Evolutionary conservation across 2,797 vertebrate genomes (phyloP).

Genomic region (Arctocebus calabarensis): DNA sequence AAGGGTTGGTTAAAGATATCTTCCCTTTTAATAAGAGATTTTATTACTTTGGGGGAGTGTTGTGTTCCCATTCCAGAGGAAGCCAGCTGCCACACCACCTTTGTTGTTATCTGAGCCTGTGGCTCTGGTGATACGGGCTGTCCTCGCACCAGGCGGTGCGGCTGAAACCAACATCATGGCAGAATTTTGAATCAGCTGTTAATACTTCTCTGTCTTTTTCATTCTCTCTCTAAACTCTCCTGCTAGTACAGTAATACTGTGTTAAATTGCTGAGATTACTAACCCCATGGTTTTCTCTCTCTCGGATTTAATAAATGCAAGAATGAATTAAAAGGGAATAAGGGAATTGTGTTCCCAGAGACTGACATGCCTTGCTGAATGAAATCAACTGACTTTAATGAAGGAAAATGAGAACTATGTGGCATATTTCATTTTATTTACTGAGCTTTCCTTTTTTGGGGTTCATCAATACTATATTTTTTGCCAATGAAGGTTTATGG

Average conservation of each 20-base stretch:
- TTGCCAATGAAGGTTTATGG: background rate
- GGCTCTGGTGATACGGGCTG: background rate
- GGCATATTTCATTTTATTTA: background rate
- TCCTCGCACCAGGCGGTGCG: accelerated
- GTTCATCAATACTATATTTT: background rate
- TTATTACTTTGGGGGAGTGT: conserved; percentile 81
- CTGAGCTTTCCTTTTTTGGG: background rate
- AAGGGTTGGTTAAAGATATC: conserved; percentile 80
- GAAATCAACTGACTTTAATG: background rate
- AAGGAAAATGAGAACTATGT: background rate
- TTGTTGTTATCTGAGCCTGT: background rate
- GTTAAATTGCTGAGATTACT: background rate
- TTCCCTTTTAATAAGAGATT: conserved; percentile 84
- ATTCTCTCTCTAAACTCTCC: background rate
- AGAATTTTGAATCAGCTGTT: background rate
- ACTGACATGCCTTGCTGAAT: background rate
- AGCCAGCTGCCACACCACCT: conserved; percentile 13
- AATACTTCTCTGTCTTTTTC: background rate
- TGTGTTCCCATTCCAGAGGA: conserved; percentile 41
- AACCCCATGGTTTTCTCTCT: background rate
- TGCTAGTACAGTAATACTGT: background rate
- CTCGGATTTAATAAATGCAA: background rate
- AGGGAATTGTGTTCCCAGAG: background rate
- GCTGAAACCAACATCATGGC: background rate
- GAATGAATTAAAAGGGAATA: background rate